Base-by-base conservation (phyloP, 1,140 invertebrate genomes). In the Cotesia glomerata region DNA sequence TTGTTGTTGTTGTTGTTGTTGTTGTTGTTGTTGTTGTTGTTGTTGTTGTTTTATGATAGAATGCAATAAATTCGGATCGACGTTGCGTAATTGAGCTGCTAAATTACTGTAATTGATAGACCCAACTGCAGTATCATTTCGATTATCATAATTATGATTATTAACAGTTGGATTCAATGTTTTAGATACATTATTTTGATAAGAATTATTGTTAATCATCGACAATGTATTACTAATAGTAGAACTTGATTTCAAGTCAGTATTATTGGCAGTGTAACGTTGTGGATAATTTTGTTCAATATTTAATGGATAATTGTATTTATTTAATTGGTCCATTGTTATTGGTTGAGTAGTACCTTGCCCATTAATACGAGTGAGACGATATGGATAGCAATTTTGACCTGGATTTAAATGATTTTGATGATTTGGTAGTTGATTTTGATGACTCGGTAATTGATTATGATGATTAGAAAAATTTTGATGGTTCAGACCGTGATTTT, bases 281-380 rank as follows among this genome's bases (percentile, higher is more conserved):
- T 83, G 39, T 11, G 7, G 83, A 75, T 82, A 86, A 59, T 67
- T 67, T 9, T 52, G 52, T 32, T 82, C 82, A 1, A 34, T 4
- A 39, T 77, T 58, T 45, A 69, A 79, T 32, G 83, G 83, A 78
- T 82, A 85, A 71, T 82, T 82, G 52, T 84, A 85, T 13, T 84
- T 85, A 0, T 78, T 75, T 58, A 75, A 73, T 71, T 83, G 80
- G 11, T 84, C 79, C 11, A 69, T 36, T n/a, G 73, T 52, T 45
- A 45, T 45, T 45, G 39, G 39, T 45, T 45, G 39, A 9, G 39
- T n/a, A 9, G 39, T n/a, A 51, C 63, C 14, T 78, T 72, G 66
- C 32, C 66, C 56, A 59, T 36, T 64, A 34, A 67, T 26, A 69
- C 11, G 54, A 54, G 79, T 52, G 85, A 45, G 7, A 11, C 39